Conservation (phyloP, 2,888 invertebrate genomes). For the Ophioninae sp. region DNA sequence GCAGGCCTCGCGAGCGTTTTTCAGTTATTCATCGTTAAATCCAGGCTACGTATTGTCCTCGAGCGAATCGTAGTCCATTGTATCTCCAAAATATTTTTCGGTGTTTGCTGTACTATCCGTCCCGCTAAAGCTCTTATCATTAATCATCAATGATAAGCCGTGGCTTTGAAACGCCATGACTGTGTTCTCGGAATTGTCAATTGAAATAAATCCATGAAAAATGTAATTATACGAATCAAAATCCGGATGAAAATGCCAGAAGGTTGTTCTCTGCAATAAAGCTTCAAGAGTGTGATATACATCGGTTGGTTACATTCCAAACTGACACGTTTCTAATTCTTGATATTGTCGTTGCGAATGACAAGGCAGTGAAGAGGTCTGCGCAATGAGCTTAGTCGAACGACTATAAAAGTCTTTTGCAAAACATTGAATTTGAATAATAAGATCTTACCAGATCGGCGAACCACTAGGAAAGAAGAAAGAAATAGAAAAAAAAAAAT, state of each 20-base stretch:
- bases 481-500: slow-evolving; percentile 20
- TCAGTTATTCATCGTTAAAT: slow-evolving; percentile 51
- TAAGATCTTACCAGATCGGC: slow-evolving; percentile 75
- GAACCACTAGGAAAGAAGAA: slow-evolving; percentile 33
- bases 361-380: slow-evolving; percentile 61
- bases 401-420: slow-evolving; percentile 67
- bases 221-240: background rate
- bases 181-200: background rate
- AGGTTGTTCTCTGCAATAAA: background rate
- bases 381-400: slow-evolving; percentile 63
- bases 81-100: slow-evolving; percentile 23
- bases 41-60: background rate
- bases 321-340: slow-evolving; percentile 44
- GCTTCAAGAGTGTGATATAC: slow-evolving; percentile 23
- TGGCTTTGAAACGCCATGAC: background rate
- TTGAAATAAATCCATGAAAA: background rate
- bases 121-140: background rate
- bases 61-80: slow-evolving; percentile 18
- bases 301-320: slow-evolving; percentile 20
- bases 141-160: background rate
- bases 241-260: background rate
- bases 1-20: slow-evolving; percentile 40
- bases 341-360: slow-evolving; percentile 40
- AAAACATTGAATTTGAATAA: slow-evolving; percentile 74
- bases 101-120: background rate